Base-by-base conservation (phyloP, 2,888 invertebrate species). In the Drosophila multiciliata region DNA sequence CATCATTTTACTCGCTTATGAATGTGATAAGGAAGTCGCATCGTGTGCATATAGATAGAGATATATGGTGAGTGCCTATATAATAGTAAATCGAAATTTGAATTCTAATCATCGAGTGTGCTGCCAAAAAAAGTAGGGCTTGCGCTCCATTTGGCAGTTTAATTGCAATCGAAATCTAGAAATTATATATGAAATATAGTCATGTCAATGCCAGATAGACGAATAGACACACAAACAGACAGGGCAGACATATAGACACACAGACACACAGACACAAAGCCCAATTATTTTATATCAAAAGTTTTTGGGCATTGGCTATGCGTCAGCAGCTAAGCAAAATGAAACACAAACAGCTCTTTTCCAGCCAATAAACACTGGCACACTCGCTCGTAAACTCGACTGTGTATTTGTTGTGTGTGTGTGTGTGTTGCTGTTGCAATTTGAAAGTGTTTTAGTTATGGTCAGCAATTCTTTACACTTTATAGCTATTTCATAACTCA, bases 111-210 rank as follows among this genome's bases (percentile, higher is more conserved):
- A 78, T 61, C 55, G 53, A 68, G 66, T 48, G 32, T 58, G 38
- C 38, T 32, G 45, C 54, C 66, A 70, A 74, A 70, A 45, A 65
- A 52, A 9, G 75, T 65, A 49, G 9, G 42, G 55, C 63, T 71
- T 68, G 75, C 73, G 79, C 82, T 73, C 71, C 80, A 82, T 83
- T 85, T 73, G 83, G 83, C 78, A 75, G 63, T 23, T 71, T 78
- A 85, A 85, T 80, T 80, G 77, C 74, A 65, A 65, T 59, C 67
- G 70, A 74, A 77, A 82, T 77, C 73, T 65, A 53, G 62, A 70
- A 66, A 71, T 58, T 60, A 64, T 72, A 78, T 75, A 78, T 78
- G 61, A 66, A 75, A 68, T 65, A 78, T 66, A 63, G 73, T 65
- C 76, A 75, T 76, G 80, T 72, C 80, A 79, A 80, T 79, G 79